A percentile compares a stretch with the other conserved stretches of the same genome.
Conservation (phyloP, 2,113 vertebrate genomes). For the Phaethornis superciliosus region DNA sequence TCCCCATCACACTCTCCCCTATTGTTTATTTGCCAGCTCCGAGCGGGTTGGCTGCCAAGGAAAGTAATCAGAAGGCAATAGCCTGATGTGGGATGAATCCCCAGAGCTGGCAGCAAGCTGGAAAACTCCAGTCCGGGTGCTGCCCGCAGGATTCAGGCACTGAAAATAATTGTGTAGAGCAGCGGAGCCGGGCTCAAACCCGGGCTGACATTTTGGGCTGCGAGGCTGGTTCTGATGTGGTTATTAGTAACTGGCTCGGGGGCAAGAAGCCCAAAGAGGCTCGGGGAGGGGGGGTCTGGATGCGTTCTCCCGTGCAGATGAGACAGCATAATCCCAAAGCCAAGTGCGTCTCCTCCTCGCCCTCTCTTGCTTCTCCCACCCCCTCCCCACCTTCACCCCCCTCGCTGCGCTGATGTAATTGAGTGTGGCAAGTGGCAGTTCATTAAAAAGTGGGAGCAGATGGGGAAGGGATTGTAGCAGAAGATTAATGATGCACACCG, state of each 20-base stretch:
- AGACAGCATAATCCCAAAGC: neutral
- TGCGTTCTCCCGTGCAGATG: constrained; percentile 4
- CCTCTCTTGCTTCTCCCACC: neutral
- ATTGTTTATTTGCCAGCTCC: constrained; percentile 67
- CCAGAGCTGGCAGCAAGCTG: constrained; percentile 66
- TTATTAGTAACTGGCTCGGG: constrained; percentile 58
- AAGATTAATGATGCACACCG: constrained; percentile 81
- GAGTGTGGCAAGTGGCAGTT: constrained; percentile 81
- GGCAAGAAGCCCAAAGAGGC: constrained; percentile 18
- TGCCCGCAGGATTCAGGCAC: constrained; percentile 31
- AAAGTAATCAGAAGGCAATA: constrained; percentile 74
- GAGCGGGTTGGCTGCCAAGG: constrained; percentile 66
- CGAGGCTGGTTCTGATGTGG: constrained; percentile 37
- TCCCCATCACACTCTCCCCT: constrained; percentile 45
- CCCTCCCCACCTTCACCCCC: constrained; percentile 45
- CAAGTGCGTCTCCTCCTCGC: neutral
- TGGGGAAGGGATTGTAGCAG: constrained; percentile 78
- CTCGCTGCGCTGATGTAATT: constrained; percentile 73
- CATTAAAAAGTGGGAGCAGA: constrained; percentile 83
- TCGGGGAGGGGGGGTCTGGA: neutral
- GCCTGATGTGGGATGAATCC: constrained; percentile 65
- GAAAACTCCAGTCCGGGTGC: constrained; percentile 50
- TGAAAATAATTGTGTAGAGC: constrained; percentile 62
- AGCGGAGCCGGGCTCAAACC: constrained; percentile 52
- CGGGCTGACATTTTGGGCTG: constrained; percentile 2